A percentile compares a stretch with the other conserved stretches of the same genome.
Evolutionary conservation across 2,888 invertebrate species (phyloP).

Genomic region (Stenoptilia bipunctidactyla): DNA sequence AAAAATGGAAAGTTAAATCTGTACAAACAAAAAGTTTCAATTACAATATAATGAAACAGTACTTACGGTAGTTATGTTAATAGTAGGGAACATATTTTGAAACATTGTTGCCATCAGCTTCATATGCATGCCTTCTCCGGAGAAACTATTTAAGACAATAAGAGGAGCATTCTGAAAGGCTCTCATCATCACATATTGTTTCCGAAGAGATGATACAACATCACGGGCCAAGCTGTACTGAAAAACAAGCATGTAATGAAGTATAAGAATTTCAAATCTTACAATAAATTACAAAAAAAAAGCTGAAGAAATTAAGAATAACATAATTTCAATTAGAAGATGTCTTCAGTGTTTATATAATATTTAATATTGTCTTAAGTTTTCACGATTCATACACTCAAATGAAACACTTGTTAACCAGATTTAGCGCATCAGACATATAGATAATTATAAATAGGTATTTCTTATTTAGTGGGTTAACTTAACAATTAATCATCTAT

Average conservation of each 20-base stretch:
- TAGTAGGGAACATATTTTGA: slow-evolving; percentile 98
- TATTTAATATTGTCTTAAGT: no score
- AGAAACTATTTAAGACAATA: slow-evolving; percentile 91
- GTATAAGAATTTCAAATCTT: not conserved
- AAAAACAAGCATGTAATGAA: slow-evolving; percentile 1
- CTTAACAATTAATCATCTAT: no score
- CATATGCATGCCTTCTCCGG: slow-evolving; percentile 89
- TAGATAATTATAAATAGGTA: no score
- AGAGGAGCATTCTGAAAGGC: slow-evolving; percentile 92
- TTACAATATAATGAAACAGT: slow-evolving; percentile 1
- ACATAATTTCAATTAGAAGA: not conserved
- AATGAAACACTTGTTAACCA: no score
- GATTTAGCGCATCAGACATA: no score
- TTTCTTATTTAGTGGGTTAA: no score
- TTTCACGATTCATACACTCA: no score
- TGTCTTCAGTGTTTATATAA: not conserved
- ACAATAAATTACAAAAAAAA: not conserved
- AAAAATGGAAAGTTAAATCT: no score
- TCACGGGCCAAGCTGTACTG: slow-evolving; percentile 86
- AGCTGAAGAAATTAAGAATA: not conserved
- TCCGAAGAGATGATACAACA: slow-evolving; percentile 86
- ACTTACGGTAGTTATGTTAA: slow-evolving; percentile 90
- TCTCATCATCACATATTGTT: slow-evolving; percentile 85
- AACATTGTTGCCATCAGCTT: slow-evolving; percentile 96
- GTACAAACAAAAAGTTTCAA: no score